phyloP scores from a whole-genome alignment of 2,888 invertebrate species.

The Nomada fucata region DNA sequence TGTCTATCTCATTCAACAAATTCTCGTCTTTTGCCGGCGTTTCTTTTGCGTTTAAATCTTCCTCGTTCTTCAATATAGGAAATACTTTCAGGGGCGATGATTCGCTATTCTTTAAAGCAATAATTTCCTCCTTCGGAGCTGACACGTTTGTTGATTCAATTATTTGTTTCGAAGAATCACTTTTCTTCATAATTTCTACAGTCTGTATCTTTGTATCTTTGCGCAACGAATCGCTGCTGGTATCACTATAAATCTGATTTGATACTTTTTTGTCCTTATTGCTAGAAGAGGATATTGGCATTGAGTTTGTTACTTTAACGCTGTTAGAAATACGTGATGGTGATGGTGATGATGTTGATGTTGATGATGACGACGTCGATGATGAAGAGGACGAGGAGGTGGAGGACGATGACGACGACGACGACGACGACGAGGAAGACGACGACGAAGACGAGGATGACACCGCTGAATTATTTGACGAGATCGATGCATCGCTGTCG shows the following conservation, averaged over 20 bases:
- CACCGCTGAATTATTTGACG: slow-evolving; percentile 68
- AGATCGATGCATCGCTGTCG: slow-evolving; percentile 68
- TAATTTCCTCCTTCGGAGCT: neutral
- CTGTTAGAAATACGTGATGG: slow-evolving; percentile 62
- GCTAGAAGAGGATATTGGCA: slow-evolving; percentile 41
- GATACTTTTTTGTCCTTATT: slow-evolving; percentile 50
- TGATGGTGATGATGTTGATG: slow-evolving; percentile 71
- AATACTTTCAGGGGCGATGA: slow-evolving; percentile 78
- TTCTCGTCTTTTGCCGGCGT: slow-evolving; percentile 80
- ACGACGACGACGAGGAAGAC: slow-evolving; percentile 48
- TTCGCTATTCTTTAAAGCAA: slow-evolving; percentile 50
- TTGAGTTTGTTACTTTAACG: slow-evolving; percentile 57
- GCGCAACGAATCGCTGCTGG: slow-evolving; percentile 60
- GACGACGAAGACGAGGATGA: slow-evolving; percentile 69
- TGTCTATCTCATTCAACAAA: slow-evolving; percentile 74
- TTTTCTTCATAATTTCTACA: neutral
- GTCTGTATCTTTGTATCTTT: slow-evolving; percentile 18
- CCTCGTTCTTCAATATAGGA: slow-evolving; percentile 66
- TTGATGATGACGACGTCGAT: slow-evolving; percentile 41
- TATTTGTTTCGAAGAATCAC: neutral
- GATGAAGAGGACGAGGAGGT: slow-evolving; percentile 68
- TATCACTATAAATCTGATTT: slow-evolving; percentile 61
- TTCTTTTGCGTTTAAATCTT: slow-evolving; percentile 69
- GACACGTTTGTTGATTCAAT: neutral
- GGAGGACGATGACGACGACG: slow-evolving; percentile 69